Conservation (phyloP, 2,888 invertebrate species). For the Pyrrhia umbra region DNA sequence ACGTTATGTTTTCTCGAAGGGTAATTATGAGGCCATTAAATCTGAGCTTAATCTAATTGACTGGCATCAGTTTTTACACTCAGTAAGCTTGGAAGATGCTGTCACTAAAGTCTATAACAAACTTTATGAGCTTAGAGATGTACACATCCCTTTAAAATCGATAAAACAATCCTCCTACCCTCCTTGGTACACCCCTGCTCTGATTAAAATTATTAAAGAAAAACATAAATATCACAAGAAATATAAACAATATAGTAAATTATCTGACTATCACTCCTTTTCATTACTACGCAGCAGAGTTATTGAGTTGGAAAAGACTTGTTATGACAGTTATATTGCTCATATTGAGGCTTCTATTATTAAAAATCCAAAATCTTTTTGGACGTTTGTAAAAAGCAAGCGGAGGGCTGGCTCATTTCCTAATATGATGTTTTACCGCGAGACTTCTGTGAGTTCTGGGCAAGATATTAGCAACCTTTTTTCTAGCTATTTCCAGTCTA, state of each 20-base stretch:
- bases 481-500: not conserved
- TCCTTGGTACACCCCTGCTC: not conserved
- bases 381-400: constrained; percentile 6
- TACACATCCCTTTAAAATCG: not conserved
- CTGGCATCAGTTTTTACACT: not conserved
- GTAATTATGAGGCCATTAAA: constrained; percentile 9
- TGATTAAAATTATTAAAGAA: not conserved
- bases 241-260: not conserved
- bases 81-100: constrained; percentile 6
- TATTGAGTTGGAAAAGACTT: not conserved
- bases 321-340: not conserved
- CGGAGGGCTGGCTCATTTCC: constrained; percentile 6
- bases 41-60: not conserved
- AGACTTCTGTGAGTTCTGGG: not conserved
- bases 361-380: constrained; percentile 12
- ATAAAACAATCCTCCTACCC: not conserved
- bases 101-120: constrained; percentile 9
- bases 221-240: too few species aligned
- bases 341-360: constrained; percentile 4
- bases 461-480: constrained; percentile 4
- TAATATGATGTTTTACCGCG: constrained; percentile 4
- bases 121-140: constrained; percentile 6
- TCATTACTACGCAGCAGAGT: not conserved
- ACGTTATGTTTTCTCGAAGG: constrained; percentile 8
- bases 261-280: constrained; percentile 2